phyloP scores from a whole-genome alignment of 1,140 invertebrate species.

The Drosophila baimaii region DNA sequence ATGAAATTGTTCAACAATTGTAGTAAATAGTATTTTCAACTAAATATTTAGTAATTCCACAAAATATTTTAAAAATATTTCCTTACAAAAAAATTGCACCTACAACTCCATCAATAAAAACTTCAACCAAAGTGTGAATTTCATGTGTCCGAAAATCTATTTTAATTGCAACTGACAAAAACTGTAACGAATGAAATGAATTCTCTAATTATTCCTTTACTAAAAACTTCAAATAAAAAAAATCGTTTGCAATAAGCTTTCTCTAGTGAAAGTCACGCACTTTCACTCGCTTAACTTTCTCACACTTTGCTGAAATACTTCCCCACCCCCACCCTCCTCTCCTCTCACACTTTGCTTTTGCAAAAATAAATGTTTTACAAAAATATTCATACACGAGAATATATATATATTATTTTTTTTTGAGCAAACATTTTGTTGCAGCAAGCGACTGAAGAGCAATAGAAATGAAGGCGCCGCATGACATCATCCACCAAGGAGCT shows the following conservation, averaged over 20 bases:
- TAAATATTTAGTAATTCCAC: too few species aligned
- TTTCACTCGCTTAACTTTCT: slow-evolving; percentile 32
- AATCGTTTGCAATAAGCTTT: slow-evolving; percentile 22
- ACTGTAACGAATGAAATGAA: neutral
- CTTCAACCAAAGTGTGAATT: neutral
- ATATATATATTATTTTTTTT: slow-evolving; percentile 30
- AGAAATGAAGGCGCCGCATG: slow-evolving; percentile 44
- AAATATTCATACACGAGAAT: slow-evolving; percentile 30
- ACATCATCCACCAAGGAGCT: slow-evolving; percentile 43
- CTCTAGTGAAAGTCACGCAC: slow-evolving; percentile 21
- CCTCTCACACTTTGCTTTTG: slow-evolving; percentile 8
- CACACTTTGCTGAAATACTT: neutral
- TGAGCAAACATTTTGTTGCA: slow-evolving; percentile 27
- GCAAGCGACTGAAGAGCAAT: slow-evolving; percentile 31
- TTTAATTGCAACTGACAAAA: slow-evolving; percentile 1
- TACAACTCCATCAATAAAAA: neutral
- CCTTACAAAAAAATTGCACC: neutral
- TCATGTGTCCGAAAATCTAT: neutral
- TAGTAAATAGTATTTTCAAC: too few species aligned
- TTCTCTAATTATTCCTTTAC: neutral
- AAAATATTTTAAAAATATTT: too few species aligned
- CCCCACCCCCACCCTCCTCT: too few species aligned
- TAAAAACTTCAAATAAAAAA: slow-evolving; percentile 6
- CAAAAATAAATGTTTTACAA: slow-evolving; percentile 24
- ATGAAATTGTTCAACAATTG: too few species aligned